Evolutionary conservation across 1,140 invertebrate species (phyloP).

Genomic region (Danaus plexippus): DNA sequence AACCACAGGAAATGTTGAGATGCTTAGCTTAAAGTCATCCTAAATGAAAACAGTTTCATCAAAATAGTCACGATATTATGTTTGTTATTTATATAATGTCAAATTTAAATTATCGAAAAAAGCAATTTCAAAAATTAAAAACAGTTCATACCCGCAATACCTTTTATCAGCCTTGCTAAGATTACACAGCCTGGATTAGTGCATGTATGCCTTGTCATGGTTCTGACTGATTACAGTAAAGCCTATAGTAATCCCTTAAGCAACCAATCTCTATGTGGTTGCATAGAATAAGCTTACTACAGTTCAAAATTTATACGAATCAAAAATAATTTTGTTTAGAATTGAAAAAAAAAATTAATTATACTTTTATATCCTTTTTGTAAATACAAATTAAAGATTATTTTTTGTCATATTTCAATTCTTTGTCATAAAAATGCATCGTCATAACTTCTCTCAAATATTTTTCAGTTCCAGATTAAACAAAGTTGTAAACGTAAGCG

Average conservation of each 20-base stretch:
- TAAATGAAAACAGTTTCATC: neutral
- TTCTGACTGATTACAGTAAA: constrained; percentile 17
- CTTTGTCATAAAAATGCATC: constrained; percentile 3
- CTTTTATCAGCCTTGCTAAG: constrained; percentile 10
- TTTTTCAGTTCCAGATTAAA: constrained; percentile 3
- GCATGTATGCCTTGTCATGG: constrained; percentile 16
- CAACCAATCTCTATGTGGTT: constrained; percentile 13
- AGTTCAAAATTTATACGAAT: too few species aligned
- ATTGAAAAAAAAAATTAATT: too few species aligned
- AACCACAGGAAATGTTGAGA: neutral
- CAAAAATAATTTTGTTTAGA: too few species aligned
- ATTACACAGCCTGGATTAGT: constrained; percentile 19
- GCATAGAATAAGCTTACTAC: too few species aligned
- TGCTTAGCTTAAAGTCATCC: neutral
- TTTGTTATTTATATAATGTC: too few species aligned
- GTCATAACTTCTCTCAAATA: constrained; percentile 4
- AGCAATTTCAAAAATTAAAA: neutral
- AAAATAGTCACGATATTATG: neutral
- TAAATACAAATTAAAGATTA: too few species aligned
- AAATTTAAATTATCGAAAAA: neutral
- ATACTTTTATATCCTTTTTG: too few species aligned
- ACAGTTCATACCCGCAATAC: neutral
- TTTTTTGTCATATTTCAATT: too few species aligned
- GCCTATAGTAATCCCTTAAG: constrained; percentile 19
- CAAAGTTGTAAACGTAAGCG: constrained; percentile 3